These are phyloP conservation scores for Catharus bicknelli DNA, from an alignment of 2,113 vertebrate genomes.

Conservation along the genomic window DNA sequence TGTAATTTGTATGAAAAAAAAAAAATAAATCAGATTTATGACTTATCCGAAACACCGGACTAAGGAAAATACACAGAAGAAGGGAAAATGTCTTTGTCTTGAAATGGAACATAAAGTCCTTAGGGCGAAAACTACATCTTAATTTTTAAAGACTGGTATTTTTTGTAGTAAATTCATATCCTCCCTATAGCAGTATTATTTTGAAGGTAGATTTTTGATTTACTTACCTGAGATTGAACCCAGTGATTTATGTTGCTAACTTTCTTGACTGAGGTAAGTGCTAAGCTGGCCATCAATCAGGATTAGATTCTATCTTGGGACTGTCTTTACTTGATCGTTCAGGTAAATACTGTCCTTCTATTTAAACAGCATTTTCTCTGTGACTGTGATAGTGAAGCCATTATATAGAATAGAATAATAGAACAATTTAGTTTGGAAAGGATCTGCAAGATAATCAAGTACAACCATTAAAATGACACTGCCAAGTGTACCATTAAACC, in stretches of 20 bases:
- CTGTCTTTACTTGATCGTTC: background rate
- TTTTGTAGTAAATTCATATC: background rate
- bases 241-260: background rate
- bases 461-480: background rate
- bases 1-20: background rate
- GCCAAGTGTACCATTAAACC: background rate
- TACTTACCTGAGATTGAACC: background rate
- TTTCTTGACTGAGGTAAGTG: background rate
- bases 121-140: background rate
- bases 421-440: background rate
- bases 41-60: background rate
- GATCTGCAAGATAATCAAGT: background rate
- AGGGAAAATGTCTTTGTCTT: background rate
- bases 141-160: background rate
- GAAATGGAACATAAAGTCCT: background rate
- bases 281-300: background rate
- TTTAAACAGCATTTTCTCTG: background rate
- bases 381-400: background rate
- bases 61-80: background rate
- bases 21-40: background rate
- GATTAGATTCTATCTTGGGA: background rate
- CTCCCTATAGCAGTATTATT: background rate
- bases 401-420: background rate
- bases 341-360: background rate
- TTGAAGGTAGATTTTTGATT: background rate